Evolutionary conservation across 2,113 vertebrate species (phyloP).

Genomic region (Centropus bengalensis): DNA sequence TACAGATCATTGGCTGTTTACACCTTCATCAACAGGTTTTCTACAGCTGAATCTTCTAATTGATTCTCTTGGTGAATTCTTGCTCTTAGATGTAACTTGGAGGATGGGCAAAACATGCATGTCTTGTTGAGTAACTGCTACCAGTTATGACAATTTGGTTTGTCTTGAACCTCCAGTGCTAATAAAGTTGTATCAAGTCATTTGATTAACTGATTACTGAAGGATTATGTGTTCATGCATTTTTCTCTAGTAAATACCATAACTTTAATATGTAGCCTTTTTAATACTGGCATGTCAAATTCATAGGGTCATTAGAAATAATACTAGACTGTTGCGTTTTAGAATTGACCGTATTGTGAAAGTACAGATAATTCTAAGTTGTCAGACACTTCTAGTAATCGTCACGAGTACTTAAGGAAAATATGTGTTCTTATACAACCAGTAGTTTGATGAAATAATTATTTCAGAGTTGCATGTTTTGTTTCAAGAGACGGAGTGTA

Average conservation of each 20-base stretch:
- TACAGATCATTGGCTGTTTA: accelerated
- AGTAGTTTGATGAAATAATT: background rate
- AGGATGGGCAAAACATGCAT: background rate
- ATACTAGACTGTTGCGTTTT: background rate
- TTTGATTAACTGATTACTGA: background rate
- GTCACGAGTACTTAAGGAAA: background rate
- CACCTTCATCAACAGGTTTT: background rate
- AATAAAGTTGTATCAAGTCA: background rate
- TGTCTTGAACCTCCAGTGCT: background rate
- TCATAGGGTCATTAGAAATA: background rate
- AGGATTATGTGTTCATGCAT: background rate
- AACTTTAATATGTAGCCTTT: background rate
- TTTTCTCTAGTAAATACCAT: background rate
- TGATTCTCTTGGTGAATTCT: background rate
- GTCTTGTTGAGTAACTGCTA: background rate
- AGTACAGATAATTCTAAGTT: background rate
- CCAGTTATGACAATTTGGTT: background rate
- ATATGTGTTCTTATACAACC: background rate
- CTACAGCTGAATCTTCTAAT: background rate
- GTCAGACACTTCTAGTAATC: background rate
- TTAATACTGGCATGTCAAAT: background rate
- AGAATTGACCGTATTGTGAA: background rate
- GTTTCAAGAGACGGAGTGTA: background rate
- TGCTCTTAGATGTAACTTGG: background rate
- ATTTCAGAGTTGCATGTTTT: background rate